A percentile compares a stretch with the other conserved stretches of the same genome.
These are phyloP conservation scores for Hylia prasina DNA, from an alignment of 2,113 vertebrate genomes.

Conservation along the genomic window DNA sequence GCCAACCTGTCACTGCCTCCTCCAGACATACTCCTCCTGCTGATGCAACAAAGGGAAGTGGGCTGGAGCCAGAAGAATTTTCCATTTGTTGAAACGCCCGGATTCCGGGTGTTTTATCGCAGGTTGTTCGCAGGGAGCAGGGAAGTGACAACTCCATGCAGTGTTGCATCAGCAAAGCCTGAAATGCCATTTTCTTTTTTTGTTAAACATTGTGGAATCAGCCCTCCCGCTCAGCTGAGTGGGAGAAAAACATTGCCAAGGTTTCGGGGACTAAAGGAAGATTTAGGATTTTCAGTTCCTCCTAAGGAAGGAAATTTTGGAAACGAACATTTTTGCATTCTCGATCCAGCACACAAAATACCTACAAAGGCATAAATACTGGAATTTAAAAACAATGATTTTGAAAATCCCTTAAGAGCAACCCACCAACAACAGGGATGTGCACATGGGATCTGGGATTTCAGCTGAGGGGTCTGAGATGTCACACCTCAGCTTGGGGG, in stretches of 20 bases:
- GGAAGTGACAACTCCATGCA: neutral
- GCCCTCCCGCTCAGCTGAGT: neutral
- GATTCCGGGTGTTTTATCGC: neutral
- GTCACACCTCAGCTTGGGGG: accelerated
- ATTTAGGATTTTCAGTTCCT: neutral
- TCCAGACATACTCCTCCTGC: neutral
- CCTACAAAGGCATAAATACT: neutral
- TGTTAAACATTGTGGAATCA: neutral
- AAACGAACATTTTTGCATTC: neutral
- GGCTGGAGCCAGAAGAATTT: neutral
- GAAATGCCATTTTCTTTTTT: neutral
- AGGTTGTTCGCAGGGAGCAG: neutral
- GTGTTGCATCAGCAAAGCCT: neutral
- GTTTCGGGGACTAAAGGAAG: neutral
- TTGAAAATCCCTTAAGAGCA: neutral
- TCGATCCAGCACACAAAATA: neutral
- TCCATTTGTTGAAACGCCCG: neutral
- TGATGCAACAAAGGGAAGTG: neutral
- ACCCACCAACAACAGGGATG: accelerated
- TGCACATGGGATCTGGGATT: neutral
- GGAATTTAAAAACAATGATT: neutral
- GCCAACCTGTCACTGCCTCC: neutral
- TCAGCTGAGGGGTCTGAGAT: neutral
- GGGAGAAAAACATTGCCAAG: neutral
- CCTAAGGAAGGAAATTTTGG: neutral